phyloP scores from a whole-genome alignment of 1,140 invertebrate species.

The Hyles vespertilio region DNA sequence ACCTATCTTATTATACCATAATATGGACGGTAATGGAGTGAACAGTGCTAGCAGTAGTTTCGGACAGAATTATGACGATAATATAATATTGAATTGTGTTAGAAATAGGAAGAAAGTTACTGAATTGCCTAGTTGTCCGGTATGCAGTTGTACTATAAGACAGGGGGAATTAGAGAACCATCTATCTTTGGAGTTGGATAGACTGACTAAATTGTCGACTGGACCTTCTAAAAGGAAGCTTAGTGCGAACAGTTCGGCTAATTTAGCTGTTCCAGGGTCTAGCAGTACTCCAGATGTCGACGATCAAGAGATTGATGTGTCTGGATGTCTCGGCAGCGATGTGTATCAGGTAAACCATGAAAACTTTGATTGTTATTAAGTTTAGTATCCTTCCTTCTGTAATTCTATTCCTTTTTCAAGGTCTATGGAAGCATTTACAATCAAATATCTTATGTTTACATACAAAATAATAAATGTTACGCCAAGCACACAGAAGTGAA shows the following conservation, averaged over 20 bases:
- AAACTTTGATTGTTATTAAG: no score
- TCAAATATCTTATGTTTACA: no score
- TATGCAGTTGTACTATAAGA: constrained; percentile 69
- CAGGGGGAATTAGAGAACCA: constrained; percentile 64
- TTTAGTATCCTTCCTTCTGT: no score
- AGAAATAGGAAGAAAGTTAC: constrained; percentile 65
- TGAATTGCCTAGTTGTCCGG: constrained; percentile 65
- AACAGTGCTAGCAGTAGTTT: constrained; percentile 39
- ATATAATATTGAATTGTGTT: constrained; percentile 61
- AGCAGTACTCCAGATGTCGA: constrained; percentile 32
- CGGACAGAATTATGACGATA: constrained; percentile 47
- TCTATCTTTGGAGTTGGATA: constrained; percentile 61
- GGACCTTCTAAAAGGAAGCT: constrained; percentile 53
- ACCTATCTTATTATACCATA: constrained; percentile 60
- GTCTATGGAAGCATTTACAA: no score
- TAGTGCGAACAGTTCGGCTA: constrained; percentile 39
- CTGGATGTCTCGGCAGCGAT: constrained; percentile 63
- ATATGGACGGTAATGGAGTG: constrained; percentile 53
- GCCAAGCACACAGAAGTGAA: no score
- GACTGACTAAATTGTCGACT: constrained; percentile 55
- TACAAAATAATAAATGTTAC: no score
- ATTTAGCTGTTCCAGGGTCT: constrained; percentile 28
- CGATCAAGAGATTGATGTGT: constrained; percentile 57
- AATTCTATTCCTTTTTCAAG: no score
- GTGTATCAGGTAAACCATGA: constrained; percentile 58